A percentile compares a stretch with the other conserved stretches of the same genome.
Conservation (phyloP, 2,797 vertebrate species). For the Lepilemur septentrionalis region DNA sequence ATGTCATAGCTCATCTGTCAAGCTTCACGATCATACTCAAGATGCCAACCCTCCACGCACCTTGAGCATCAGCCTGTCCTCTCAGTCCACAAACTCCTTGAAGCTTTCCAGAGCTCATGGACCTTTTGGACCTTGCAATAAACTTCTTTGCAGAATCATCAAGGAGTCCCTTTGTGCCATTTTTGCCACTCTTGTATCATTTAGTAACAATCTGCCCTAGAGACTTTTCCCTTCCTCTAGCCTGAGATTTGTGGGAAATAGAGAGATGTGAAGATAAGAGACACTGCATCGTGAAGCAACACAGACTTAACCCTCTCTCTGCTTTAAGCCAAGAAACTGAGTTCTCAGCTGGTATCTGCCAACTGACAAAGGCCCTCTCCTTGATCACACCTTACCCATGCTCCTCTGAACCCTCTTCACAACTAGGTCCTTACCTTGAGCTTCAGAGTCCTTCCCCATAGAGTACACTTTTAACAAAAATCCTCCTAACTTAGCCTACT, state of each 20-base stretch:
- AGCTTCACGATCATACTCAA: not conserved
- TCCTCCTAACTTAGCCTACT: not conserved
- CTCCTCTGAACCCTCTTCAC: too few relatives aligned
- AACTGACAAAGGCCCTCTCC: not conserved
- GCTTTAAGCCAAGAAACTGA: not conserved
- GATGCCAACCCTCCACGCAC: not conserved
- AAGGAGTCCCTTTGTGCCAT: not conserved
- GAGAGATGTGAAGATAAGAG: not conserved
- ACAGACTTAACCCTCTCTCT: not conserved
- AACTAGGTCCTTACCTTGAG: not conserved
- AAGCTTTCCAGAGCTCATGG: not conserved
- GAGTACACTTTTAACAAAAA: not conserved
- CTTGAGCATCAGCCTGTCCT: not conserved
- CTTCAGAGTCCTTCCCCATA: not conserved
- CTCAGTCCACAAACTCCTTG: not conserved
- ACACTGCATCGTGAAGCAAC: not conserved
- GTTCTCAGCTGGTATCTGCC: not conserved
- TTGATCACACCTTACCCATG: not conserved
- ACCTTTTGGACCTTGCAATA: not conserved
- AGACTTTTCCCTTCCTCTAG: not conserved
- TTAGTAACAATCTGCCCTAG: not conserved
- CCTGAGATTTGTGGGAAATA: not conserved
- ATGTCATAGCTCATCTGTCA: not conserved
- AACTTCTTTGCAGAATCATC: not conserved
- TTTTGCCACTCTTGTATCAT: not conserved